A percentile compares a stretch with the other conserved stretches of the same genome.
phyloP scores from a whole-genome alignment of 2,113 vertebrate genomes.

The Daubentonia madagascariensis region DNA sequence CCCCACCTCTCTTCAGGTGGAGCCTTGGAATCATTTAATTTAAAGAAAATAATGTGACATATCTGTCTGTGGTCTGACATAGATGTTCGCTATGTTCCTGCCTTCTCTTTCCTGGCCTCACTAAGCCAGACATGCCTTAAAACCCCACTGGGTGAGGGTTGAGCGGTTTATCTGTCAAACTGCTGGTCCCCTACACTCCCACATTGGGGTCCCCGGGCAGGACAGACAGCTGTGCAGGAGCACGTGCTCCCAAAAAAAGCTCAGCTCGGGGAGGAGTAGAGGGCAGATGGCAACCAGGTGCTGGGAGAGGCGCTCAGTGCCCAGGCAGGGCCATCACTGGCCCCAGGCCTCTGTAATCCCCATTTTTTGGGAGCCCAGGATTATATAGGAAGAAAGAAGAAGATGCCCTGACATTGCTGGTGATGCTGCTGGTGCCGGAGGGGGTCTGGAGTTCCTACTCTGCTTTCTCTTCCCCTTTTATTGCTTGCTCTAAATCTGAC shows the following conservation, averaged over 20 bases:
- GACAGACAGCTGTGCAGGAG: background rate
- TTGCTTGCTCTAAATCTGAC: slow-evolving; percentile 64
- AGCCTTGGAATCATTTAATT: background rate
- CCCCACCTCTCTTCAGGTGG: background rate
- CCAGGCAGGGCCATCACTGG: background rate
- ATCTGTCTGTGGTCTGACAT: background rate
- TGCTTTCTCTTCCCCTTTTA: slow-evolving; percentile 58
- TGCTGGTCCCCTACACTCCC: accelerated
- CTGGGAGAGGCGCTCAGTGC: background rate
- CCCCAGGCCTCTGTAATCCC: slow-evolving; percentile 16
- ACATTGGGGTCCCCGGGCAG: background rate
- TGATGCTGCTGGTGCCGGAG: background rate
- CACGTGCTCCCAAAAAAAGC: background rate
- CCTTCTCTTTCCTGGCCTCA: background rate
- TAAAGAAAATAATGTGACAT: background rate
- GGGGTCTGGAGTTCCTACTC: background rate
- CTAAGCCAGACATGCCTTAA: background rate
- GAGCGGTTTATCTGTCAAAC: background rate
- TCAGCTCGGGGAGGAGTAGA: background rate
- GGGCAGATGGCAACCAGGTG: background rate
- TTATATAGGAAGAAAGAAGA: slow-evolving; percentile 51
- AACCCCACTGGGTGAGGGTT: background rate
- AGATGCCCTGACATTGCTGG: slow-evolving; percentile 17
- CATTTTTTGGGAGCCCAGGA: slow-evolving; percentile 36
- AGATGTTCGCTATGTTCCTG: background rate